Evolutionary conservation across 2,113 vertebrate species (phyloP).

Genomic region (Sinocyclocheilus anophthalmus): DNA sequence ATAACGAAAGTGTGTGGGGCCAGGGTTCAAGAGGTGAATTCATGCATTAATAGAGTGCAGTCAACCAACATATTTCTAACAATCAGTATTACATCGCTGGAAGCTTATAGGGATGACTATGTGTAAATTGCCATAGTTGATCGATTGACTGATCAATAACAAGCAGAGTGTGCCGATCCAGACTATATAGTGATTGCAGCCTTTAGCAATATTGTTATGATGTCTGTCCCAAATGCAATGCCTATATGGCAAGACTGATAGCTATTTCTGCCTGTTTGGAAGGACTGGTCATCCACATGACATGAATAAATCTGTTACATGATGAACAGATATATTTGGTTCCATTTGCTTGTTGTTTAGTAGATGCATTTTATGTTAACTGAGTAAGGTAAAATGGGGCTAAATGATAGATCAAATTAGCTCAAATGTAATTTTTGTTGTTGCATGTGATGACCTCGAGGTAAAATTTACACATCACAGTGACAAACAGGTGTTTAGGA

Average conservation of each 20-base stretch:
- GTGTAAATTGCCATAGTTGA: slow-evolving; percentile 23
- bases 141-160: slow-evolving; percentile 8
- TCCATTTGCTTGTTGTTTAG: slow-evolving; percentile 4
- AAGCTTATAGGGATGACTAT: not conserved
- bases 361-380: not conserved
- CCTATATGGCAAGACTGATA: slow-evolving; percentile 4
- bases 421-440: not conserved
- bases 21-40: not conserved
- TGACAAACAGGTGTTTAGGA: slow-evolving; percentile 11
- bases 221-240: slow-evolving; percentile 22
- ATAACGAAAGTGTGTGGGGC: not conserved
- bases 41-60: not conserved
- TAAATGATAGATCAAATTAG: not conserved
- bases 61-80: not conserved
- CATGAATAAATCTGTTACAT: not conserved
- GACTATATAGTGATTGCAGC: not conserved
- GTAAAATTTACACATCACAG: not conserved
- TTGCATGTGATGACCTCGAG: slow-evolving; percentile 10
- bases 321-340: not conserved
- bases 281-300: not conserved
- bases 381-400: not conserved
- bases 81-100: slow-evolving; percentile 1
- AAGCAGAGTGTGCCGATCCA: not conserved
- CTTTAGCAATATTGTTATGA: slow-evolving; percentile 18
- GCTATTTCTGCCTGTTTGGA: not conserved